Evolutionary conservation across 37 sponge, comb jelly and placozoan species (phyloP).

Genomic region (Haliclona indistincta): DNA sequence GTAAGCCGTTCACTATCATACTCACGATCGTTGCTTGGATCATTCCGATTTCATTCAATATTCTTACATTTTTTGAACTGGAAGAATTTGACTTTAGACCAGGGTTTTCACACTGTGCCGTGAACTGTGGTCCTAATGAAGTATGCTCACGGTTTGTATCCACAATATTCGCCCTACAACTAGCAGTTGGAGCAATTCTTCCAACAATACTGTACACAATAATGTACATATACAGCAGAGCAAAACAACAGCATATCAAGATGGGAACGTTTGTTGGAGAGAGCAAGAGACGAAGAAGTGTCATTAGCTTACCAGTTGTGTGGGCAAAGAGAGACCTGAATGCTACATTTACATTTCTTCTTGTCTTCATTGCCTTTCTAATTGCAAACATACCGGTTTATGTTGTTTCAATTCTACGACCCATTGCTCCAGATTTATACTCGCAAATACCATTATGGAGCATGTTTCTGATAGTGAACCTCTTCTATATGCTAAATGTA

Average conservation of each 20-base stretch:
- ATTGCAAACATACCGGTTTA: background rate
- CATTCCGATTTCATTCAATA: background rate
- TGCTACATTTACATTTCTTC: background rate
- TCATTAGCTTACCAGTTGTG: background rate
- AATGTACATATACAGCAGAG: conserved; percentile 9
- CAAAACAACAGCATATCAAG: background rate
- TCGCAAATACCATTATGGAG: background rate
- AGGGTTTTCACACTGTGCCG: conserved; percentile 10
- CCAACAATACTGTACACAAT: conserved; percentile 21
- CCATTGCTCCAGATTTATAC: background rate
- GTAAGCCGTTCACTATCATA: conserved; percentile 8
- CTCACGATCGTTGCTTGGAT: conserved; percentile 23
- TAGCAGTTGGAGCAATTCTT: conserved; percentile 21
- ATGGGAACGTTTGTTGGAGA: no score
- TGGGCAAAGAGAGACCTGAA: background rate
- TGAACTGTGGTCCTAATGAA: conserved; percentile 2
- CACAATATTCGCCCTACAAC: background rate
- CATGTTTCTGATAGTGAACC: background rate
- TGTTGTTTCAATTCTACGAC: background rate
- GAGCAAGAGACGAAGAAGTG: no score
- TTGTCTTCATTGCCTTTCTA: background rate
- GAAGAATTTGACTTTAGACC: background rate
- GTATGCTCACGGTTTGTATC: background rate
- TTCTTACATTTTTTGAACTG: background rate
- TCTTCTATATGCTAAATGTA: background rate